phyloP scores from a whole-genome alignment of 37 sponge, comb jelly and placozoan species.

The Mnemiopsis leidyi region DNA sequence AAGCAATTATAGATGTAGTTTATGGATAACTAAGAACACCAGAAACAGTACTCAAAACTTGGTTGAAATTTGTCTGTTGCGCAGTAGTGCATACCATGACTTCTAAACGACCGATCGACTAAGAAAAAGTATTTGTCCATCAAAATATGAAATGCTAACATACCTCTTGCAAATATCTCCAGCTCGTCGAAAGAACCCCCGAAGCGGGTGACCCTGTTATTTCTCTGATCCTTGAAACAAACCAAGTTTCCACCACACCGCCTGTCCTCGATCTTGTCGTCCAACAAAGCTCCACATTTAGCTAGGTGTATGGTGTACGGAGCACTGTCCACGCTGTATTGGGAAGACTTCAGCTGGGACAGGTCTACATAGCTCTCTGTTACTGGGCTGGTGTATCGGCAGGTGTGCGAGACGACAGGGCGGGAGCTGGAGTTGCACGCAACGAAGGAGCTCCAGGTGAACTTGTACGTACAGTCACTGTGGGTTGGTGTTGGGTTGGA shows the following conservation, averaged over 20 bases:
- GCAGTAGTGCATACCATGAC: too few relatives aligned
- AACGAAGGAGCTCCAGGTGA: slow-evolving; percentile 17
- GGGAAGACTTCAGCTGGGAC: not conserved
- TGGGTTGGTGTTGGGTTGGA: too few relatives aligned
- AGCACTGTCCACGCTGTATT: not conserved
- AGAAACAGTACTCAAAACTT: too few relatives aligned
- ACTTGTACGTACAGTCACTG: not conserved
- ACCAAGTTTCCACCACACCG: not conserved
- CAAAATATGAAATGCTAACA: too few relatives aligned
- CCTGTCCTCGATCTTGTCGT: not conserved
- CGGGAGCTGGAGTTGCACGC: slow-evolving; percentile 36
- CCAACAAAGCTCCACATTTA: not conserved
- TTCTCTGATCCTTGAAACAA: slow-evolving; percentile 18
- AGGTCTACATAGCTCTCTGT: not conserved
- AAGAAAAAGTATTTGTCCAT: too few relatives aligned
- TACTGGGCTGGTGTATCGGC: not conserved
- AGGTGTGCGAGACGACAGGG: not conserved
- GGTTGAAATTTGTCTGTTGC: too few relatives aligned
- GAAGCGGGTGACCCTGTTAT: not conserved
- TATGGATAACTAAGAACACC: too few relatives aligned
- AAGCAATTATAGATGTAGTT: too few relatives aligned
- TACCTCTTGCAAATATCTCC: slow-evolving; percentile 31
- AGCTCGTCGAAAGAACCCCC: not conserved
- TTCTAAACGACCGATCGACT: too few relatives aligned
- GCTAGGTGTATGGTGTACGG: not conserved